These are phyloP conservation scores for Dasyprocta punctata DNA, from an alignment of 2,113 vertebrate species.

Conservation along the genomic window DNA sequence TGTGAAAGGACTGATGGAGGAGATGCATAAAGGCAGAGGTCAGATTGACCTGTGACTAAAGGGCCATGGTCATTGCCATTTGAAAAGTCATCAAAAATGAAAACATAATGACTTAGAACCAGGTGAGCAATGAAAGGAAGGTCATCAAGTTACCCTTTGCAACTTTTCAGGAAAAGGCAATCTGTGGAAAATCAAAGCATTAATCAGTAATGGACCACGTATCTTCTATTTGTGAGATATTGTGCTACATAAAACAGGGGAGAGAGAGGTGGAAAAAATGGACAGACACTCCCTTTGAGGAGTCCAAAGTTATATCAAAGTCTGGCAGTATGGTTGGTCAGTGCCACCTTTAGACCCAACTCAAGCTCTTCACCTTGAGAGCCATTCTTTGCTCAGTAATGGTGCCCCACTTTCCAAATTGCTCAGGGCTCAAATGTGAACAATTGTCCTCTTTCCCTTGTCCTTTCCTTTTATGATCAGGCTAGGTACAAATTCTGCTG, in stretches of 20 bases:
- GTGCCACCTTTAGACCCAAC: not conserved
- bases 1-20: not conserved
- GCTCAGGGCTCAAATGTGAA: not conserved
- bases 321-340: not conserved
- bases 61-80: not conserved
- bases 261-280: not conserved
- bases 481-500: not conserved
- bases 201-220: not conserved
- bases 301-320: not conserved
- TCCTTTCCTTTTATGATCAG: not conserved
- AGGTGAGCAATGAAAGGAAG: not conserved
- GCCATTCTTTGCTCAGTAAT: not conserved
- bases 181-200: not conserved
- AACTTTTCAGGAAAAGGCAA: not conserved
- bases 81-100: conserved; percentile 32
- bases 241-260: not conserved
- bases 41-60: not conserved
- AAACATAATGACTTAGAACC: not conserved
- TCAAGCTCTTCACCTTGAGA: not conserved
- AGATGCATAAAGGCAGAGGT: not conserved
- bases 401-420: not conserved
- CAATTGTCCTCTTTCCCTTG: not conserved
- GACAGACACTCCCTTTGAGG: not conserved
- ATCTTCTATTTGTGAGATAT: not conserved
- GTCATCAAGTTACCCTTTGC: not conserved